These are phyloP conservation scores for Eupristina koningsbergeri DNA, from an alignment of 1,140 invertebrate genomes.

Conservation along the genomic window DNA sequence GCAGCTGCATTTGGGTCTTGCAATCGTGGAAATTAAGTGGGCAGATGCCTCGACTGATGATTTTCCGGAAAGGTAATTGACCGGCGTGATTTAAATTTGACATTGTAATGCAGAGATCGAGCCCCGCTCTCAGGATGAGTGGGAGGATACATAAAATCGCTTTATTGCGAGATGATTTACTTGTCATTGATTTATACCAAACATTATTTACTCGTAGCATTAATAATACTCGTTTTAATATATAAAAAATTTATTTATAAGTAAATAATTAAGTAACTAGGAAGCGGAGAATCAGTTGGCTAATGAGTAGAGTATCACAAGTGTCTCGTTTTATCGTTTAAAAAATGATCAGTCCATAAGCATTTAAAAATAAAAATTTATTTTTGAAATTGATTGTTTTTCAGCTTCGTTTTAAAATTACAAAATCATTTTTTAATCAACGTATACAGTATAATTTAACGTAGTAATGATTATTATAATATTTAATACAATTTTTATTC, in stretches of 20 bases:
- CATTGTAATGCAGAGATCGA: conserved; percentile 14
- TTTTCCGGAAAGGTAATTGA: conserved; percentile 5
- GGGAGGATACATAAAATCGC: not conserved
- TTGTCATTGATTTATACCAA: too few relatives aligned
- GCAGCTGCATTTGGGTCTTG: conserved; percentile 27
- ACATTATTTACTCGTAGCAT: not conserved
- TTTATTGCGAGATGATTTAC: too few relatives aligned
- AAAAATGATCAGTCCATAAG: too few relatives aligned
- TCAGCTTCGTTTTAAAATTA: too few relatives aligned
- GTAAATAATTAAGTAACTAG: not conserved
- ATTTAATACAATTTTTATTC: too few relatives aligned
- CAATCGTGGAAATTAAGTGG: conserved; percentile 32
- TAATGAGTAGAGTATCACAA: too few relatives aligned
- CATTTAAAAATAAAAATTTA: too few relatives aligned
- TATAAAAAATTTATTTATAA: not conserved
- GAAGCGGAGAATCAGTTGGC: not conserved
- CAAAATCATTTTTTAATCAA: too few relatives aligned
- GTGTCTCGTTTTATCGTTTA: too few relatives aligned
- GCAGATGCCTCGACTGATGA: conserved; percentile 24
- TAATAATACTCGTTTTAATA: not conserved
- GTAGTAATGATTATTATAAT: too few relatives aligned
- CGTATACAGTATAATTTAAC: too few relatives aligned
- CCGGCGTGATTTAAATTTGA: conserved; percentile 20
- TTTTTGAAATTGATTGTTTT: too few relatives aligned
- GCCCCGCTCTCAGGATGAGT: not conserved